Base-by-base conservation (phyloP, 2,888 invertebrate species). In the Buathra laborator region DNA sequence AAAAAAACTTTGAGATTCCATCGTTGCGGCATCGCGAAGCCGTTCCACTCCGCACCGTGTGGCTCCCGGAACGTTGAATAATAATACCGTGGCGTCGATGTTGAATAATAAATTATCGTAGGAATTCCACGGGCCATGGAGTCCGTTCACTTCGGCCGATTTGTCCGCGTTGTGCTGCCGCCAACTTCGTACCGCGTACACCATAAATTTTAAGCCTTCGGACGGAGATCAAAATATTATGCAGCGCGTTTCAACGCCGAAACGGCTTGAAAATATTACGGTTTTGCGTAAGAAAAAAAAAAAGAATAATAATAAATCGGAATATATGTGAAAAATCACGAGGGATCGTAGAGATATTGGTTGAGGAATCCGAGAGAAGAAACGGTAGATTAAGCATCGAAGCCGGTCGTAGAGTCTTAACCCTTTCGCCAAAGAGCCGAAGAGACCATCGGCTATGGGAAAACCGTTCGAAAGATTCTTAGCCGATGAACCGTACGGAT, bases 41-140 rank as follows among this genome's bases (percentile, higher is more conserved):
- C 64, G 76, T 84, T 72, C 62, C 62, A 48, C 82, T 37, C 68
- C 29, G 48, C 46, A 68, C 24, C 71, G 7, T 66, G 16, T 16
- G 14, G 9, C 72, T 77, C 75, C 75, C 43, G 71, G 80, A 85
- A 80, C 77, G 76, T 77, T 82, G 83, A 83, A 85, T 83, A 85
- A 85, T 85, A 81, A 85, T 80, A 85, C 48, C 83, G 83, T 56
- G 74, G 53, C 56, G 79, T 62, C 44, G 78, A 81, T 76, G 83
- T 83, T 83, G 85, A 83, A 85, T 85, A 85, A 85, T 85, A 83
- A 85, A 85, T 85, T 80, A 85, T 85, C 83, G 82, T 71, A 80
- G 85, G 83, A 85, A 85, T 85, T 85, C 74, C 83, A 70, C 68
- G 80, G 56, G 75, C 81, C 81, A 59, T 75, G 68, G 53, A 64